Evolutionary conservation across 2,113 vertebrate genomes (phyloP).

Genomic region (human (Homo sapiens)): GRCh38 chr1:83938001-83938500

Average conservation of each 20-base stretch:
- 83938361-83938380: constrained; percentile 54
- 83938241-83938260: background rate
- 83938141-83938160: background rate
- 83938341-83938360: background rate
- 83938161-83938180: constrained; percentile 31
- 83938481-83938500: background rate
- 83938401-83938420: constrained; percentile 59
- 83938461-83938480: background rate
- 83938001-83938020: constrained; percentile 98
- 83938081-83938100: background rate
- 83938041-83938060: background rate
- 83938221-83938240: background rate
- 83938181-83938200: background rate
- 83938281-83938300: constrained; percentile 46
- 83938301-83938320: constrained; percentile 41
- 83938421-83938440: background rate
- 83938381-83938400: constrained; percentile 63
- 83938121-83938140: background rate
- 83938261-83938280: constrained; percentile 58
- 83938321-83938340: constrained; percentile 66
- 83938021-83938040: constrained; percentile 50
- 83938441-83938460: constrained; percentile 24
- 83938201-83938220: background rate
- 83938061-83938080: background rate
- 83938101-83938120: background rate